These are phyloP conservation scores for Spodoptera exigua DNA, from an alignment of 2,888 invertebrate genomes.

Conservation along the genomic window DNA sequence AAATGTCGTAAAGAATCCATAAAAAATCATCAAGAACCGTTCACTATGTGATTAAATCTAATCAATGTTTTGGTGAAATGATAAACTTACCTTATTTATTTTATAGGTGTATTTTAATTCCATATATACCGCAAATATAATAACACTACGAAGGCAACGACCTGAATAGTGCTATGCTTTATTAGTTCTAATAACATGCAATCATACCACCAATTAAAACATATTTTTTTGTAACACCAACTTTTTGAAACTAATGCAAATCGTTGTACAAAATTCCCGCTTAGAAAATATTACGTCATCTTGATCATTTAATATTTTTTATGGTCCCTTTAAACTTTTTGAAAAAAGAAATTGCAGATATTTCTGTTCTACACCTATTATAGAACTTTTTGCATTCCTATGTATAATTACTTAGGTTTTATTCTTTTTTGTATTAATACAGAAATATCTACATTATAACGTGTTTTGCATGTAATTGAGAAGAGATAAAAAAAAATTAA, in stretches of 20 bases:
- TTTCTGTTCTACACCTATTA: too few relatives aligned
- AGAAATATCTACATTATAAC: too few relatives aligned
- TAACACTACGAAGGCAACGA: slow-evolving; percentile 35
- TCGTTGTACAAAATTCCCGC: slow-evolving; percentile 3
- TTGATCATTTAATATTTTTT: slow-evolving; percentile 19
- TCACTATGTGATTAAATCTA: slow-evolving; percentile 38
- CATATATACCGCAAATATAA: slow-evolving; percentile 28
- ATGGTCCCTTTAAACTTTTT: too few relatives aligned
- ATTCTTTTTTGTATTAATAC: too few relatives aligned
- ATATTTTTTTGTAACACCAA: slow-evolving; percentile 13
- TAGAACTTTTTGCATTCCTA: too few relatives aligned
- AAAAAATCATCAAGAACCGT: slow-evolving; percentile 27
- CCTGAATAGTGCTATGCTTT: slow-evolving; percentile 27
- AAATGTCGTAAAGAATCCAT: slow-evolving; percentile 30
- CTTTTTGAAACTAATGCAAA: slow-evolving; percentile 6
- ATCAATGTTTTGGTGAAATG: slow-evolving; percentile 31
- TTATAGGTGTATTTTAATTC: slow-evolving; percentile 33
- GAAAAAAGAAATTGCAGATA: too few relatives aligned
- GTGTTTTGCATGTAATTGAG: too few relatives aligned
- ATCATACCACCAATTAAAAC: slow-evolving; percentile 35
- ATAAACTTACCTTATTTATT: slow-evolving; percentile 26
- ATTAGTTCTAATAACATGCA: slow-evolving; percentile 31
- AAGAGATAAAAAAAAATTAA: too few relatives aligned
- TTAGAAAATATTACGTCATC: slow-evolving; percentile 1
- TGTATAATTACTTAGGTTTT: too few relatives aligned